Conservation (phyloP, 2,888 invertebrate genomes). For the Orchesellides sinensis region DNA sequence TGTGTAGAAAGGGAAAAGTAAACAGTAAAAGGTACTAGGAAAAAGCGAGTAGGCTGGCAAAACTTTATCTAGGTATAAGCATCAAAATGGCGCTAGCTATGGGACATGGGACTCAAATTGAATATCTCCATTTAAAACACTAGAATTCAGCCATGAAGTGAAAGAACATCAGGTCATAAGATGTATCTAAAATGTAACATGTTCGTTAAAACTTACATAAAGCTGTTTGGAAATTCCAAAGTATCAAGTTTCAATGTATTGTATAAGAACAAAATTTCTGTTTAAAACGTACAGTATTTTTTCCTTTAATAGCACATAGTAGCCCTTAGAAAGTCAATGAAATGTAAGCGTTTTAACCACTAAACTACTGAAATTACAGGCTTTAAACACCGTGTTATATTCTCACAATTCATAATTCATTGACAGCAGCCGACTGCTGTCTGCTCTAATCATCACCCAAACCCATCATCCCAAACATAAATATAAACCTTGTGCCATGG, state of each 20-base stretch:
- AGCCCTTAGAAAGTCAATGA: conserved; percentile 2
- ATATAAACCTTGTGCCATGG: background rate
- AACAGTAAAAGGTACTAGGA: too few species aligned
- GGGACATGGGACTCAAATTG: background rate
- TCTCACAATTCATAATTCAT: conserved; percentile 7
- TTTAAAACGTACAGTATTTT: too few species aligned
- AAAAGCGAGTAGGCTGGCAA: too few species aligned
- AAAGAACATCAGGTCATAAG: background rate
- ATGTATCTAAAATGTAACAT: background rate
- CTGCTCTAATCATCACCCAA: background rate
- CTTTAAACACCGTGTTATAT: background rate
- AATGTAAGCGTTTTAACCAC: background rate
- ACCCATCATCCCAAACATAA: background rate
- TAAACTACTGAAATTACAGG: conserved; percentile 10
- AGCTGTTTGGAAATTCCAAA: background rate
- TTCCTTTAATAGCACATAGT: background rate
- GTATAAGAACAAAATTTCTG: too few species aligned
- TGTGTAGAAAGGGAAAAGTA: too few species aligned
- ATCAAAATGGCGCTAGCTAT: background rate
- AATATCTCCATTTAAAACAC: background rate
- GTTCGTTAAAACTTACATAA: background rate
- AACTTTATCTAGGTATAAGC: too few species aligned
- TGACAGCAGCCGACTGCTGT: background rate
- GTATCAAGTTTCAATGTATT: background rate
- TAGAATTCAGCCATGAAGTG: too few species aligned